Base-by-base conservation (phyloP, 2,888 invertebrate genomes). In the Alcis repandata region DNA sequence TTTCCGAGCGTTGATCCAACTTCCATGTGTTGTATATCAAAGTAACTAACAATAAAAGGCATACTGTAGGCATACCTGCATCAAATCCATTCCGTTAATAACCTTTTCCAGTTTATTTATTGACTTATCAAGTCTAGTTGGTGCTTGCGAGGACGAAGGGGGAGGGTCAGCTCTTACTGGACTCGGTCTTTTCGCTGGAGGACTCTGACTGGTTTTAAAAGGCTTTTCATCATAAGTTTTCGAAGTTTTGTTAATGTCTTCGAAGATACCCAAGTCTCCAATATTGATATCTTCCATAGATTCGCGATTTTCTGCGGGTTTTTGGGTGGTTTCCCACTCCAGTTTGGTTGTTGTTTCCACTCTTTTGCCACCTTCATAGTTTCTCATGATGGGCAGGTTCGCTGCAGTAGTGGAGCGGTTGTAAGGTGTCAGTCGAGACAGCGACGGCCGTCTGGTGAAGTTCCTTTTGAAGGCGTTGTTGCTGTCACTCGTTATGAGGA, bases 401-500 rank as follows among this genome's bases (percentile, higher is more conserved):
- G 63, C 57, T 43, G 67, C 41, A 2, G 56, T 32, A 32, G 65
- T 41, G 15, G 68, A 62, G 27, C 66, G 78, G 46, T 68, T 78
- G 77, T 92, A 92, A 0, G 90, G 90, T 0, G 82, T 81, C 1
- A 92, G 80, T 1, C 93, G 83, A 7, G 89, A 80, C 0, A 84
- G 80, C 0, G 88, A 84, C 0, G 91, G 91, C 0, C 89, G 84
- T 0, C 91, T 80, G 0, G 91, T 91, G 72, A 82, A 90, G 74
- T 90, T 91, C 57, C 88, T 85, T 68, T 83, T 87, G 22, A 87
- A 77, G 3, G 79, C 84, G 67, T 89, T 89, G 65, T 72, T 88
- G 69, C 86, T 90, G 76, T 95, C 95, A 67, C 95, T 95, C 13
- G 95, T 95, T 81, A 95, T 91, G 67, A 95, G 93, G 2, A 95